Evolutionary conservation across 2,113 vertebrate genomes (phyloP).

Genomic region (Mobula birostris): DNA sequence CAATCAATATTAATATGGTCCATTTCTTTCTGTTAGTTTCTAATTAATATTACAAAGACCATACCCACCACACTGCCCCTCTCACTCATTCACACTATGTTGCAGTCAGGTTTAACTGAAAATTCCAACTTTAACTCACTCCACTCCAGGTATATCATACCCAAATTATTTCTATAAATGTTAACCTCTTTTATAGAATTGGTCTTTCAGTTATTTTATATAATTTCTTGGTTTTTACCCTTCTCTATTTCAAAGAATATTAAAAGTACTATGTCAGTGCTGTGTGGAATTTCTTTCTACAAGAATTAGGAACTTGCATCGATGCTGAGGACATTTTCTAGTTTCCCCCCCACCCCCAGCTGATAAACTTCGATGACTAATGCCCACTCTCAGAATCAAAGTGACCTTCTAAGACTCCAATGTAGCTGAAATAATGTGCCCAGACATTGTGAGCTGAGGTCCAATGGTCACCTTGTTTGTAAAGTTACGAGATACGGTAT

Average conservation of each 20-base stretch:
- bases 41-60: neutral
- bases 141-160: too few relatives aligned
- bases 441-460: neutral
- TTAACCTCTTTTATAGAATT: neutral
- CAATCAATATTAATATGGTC: neutral
- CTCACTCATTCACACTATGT: neutral
- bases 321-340: neutral
- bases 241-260: too few relatives aligned
- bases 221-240: too few relatives aligned
- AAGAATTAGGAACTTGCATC: neutral
- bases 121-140: neutral
- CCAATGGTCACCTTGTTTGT: neutral
- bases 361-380: neutral
- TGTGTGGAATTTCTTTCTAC: neutral
- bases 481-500: neutral
- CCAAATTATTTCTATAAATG: neutral
- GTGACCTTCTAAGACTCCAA: neutral
- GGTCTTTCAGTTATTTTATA: too few relatives aligned
- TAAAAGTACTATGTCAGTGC: neutral
- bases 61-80: neutral
- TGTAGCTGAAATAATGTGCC: neutral
- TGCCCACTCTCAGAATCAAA: neutral
- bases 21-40: neutral
- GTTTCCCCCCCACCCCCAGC: neutral
- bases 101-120: neutral